Evolutionary conservation across 2,888 invertebrate species (phyloP).

Genomic region (Spisula subtruncata): DNA sequence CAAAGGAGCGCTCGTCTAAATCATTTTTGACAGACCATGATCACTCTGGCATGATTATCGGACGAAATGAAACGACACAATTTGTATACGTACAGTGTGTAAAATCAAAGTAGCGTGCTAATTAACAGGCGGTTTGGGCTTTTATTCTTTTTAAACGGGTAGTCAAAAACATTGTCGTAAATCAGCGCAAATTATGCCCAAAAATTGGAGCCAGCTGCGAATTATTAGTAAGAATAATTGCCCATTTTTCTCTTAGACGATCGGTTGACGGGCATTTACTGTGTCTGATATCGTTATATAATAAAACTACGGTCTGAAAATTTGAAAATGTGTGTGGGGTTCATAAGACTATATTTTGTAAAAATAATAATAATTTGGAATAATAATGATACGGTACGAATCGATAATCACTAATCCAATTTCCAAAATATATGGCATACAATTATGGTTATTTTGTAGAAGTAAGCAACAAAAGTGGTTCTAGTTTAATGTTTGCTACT

Average conservation of each 20-base stretch:
- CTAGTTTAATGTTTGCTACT: too few species aligned
- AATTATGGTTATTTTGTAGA: too few species aligned
- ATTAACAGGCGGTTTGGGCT: not conserved
- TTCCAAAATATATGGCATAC: too few species aligned
- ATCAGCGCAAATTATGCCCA: not conserved
- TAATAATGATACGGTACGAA: too few species aligned
- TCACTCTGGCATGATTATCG: not conserved
- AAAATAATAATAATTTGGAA: too few species aligned
- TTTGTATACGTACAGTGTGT: not conserved
- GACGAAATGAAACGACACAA: not conserved
- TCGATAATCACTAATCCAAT: too few species aligned
- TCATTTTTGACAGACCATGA: slow-evolving; percentile 18
- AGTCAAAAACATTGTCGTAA: not conserved
- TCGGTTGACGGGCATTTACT: not conserved
- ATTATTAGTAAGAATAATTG: not conserved
- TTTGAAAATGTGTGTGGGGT: too few species aligned
- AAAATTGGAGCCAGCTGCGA: not conserved
- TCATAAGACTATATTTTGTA: too few species aligned
- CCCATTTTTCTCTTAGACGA: not conserved
- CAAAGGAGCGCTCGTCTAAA: not conserved
- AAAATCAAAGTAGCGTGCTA: not conserved
- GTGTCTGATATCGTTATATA: not conserved
- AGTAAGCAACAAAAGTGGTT: too few species aligned
- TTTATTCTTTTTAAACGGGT: not conserved
- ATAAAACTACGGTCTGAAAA: too few species aligned